Base-by-base conservation (phyloP, 2,113 vertebrate genomes). In the Alexandromys fortis region DNA sequence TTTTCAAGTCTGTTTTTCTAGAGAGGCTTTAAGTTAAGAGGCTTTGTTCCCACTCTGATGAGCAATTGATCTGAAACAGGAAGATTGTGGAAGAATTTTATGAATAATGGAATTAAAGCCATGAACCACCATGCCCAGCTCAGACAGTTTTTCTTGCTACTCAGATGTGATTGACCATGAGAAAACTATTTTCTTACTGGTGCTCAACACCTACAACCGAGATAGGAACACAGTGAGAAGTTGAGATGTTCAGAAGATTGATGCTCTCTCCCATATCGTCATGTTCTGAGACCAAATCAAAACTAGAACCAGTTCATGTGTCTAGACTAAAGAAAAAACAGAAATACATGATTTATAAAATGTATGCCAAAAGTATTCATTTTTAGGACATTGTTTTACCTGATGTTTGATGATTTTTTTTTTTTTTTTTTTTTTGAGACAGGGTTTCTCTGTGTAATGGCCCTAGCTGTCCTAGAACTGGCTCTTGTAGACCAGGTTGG, bases 311-410 rank as follows among this genome's bases (percentile, higher is more conserved):
- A 63, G 14, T 93, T 94, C 63, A 13, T 93, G 0, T 52, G 45
- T 88, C 35, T 94, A 96, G 49, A 63, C 17, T 75, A 81, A 49
- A 96, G 52, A 96, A 28, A 92, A 93, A 89, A 75, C 28, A 92
- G n/a, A 79, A 95, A 67, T 77, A 47, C 35, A 35, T 78, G 78
- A 93, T 92, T 82, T 92, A n/a, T 42, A 35, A 49, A 63, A 33
- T 92, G 75, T 91, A 92, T 67, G 82, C 26, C 33, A 55, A 52
- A 90, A 73, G 14, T 85, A 17, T 26, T 94, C 5, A 67, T 77
- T 78, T 96, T 95, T n/a, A 93, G 52, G 11, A 72, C 83, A 45
- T 65, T 79, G 28, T 89, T 85, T 93, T 58, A 93, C 26, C 42
- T 89, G 4, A n/a, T 81, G 22, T 81, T 77, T 96, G 86, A 90